These are phyloP conservation scores for Sinonovacula constricta DNA, from an alignment of 1,140 invertebrate genomes.

Conservation along the genomic window DNA sequence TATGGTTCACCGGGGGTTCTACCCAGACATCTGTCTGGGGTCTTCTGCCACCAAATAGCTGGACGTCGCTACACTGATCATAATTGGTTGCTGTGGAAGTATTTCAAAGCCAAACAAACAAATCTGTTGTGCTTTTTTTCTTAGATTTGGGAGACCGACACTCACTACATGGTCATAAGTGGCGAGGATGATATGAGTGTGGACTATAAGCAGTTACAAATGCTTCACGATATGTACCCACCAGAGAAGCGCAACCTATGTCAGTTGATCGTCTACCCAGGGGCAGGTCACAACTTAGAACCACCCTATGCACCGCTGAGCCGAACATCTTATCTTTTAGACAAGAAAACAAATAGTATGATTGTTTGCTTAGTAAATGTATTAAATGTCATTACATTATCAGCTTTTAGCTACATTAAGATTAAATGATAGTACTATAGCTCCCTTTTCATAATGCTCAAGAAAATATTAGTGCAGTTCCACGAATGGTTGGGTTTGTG, in stretches of 20 bases:
- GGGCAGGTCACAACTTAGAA: slow-evolving; percentile 68
- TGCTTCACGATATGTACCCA: slow-evolving; percentile 30
- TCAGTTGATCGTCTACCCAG: slow-evolving; percentile 53
- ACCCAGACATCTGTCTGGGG: too few species aligned
- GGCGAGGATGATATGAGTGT: slow-evolving; percentile 31
- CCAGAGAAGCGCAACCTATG: slow-evolving; percentile 32
- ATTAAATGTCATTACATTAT: background rate
- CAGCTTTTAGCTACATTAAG: background rate
- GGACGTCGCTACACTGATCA: too few species aligned
- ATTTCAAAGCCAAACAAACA: background rate
- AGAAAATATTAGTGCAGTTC: background rate
- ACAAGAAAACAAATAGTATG: background rate
- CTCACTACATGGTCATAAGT: slow-evolving; percentile 27
- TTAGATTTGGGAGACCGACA: slow-evolving; percentile 37
- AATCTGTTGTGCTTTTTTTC: background rate
- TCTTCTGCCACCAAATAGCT: too few species aligned
- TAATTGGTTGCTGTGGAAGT: too few species aligned
- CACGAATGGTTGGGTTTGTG: too few species aligned
- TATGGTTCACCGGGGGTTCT: too few species aligned
- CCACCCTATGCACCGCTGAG: slow-evolving; percentile 61
- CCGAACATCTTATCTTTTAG: background rate
- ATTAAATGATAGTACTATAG: background rate
- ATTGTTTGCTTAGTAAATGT: background rate
- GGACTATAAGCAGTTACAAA: slow-evolving; percentile 1
- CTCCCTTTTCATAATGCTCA: background rate